These are phyloP conservation scores for Crotophaga sulcirostris DNA, from an alignment of 2,113 vertebrate species.

Conservation along the genomic window DNA sequence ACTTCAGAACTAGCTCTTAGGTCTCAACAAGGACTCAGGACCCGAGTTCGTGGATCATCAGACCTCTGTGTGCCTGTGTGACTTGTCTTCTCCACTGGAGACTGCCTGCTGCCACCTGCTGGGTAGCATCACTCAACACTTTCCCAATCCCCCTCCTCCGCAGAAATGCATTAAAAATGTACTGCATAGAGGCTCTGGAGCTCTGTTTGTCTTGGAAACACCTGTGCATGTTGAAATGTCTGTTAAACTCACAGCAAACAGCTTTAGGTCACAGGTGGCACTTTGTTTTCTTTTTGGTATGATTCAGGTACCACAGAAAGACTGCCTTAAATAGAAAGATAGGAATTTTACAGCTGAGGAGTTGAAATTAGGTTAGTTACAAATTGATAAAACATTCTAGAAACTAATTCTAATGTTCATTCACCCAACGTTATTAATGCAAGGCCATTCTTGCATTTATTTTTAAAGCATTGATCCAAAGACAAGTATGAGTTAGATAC, in stretches of 20 bases:
- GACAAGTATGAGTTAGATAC: neutral
- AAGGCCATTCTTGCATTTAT: neutral
- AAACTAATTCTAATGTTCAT: neutral
- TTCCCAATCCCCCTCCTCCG: neutral
- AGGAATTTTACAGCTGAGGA: neutral
- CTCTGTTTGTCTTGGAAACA: neutral
- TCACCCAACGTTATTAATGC: neutral
- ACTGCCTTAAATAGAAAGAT: neutral
- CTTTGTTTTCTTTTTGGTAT: neutral
- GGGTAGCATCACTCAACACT: neutral
- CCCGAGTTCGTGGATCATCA: neutral
- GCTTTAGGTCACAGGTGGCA: neutral
- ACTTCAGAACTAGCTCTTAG: neutral
- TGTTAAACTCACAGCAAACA: neutral
- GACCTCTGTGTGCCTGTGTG: neutral
- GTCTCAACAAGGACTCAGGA: fast-evolving
- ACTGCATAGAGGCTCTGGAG: no score
- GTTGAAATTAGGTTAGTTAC: neutral
- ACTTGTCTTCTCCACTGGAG: neutral
- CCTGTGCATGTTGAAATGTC: neutral
- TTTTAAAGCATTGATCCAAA: neutral
- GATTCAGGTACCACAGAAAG: neutral
- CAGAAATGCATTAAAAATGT: neutral
- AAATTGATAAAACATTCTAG: neutral
- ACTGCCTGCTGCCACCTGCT: constrained; percentile 38